Evolutionary conservation across 2,888 invertebrate species (phyloP).

Genomic region (Plagodis pulveraria): DNA sequence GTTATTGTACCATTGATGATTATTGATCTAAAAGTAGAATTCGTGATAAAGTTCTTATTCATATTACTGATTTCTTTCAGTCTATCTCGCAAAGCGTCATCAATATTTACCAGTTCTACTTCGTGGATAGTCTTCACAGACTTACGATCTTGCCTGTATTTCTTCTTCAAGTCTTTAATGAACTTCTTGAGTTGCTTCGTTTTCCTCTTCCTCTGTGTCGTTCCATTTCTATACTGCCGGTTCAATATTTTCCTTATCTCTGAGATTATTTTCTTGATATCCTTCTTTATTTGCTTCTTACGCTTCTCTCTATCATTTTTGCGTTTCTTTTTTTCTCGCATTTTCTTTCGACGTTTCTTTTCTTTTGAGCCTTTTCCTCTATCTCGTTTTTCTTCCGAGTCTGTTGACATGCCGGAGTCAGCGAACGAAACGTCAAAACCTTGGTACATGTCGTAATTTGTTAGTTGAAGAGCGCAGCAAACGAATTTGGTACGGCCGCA

Average conservation of each 20-base stretch:
- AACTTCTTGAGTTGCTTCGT: constrained; percentile 69
- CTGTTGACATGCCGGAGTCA: constrained; percentile 56
- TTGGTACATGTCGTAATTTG: constrained; percentile 68
- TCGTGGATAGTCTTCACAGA: constrained; percentile 63
- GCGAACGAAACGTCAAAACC: constrained; percentile 70
- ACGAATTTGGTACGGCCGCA: constrained; percentile 69
- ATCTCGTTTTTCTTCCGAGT: constrained; percentile 54
- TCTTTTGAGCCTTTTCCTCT: constrained; percentile 44
- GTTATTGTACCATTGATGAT: constrained; percentile 61
- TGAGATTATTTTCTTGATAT: constrained; percentile 57
- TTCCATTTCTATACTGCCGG: constrained; percentile 60
- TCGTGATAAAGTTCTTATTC: constrained; percentile 57
- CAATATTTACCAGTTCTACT: constrained; percentile 57
- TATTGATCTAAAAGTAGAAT: constrained; percentile 64
- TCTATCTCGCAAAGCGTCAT: constrained; percentile 47
- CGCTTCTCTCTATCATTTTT: constrained; percentile 48
- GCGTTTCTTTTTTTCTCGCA: constrained; percentile 44
- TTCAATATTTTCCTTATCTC: constrained; percentile 64
- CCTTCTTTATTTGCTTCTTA: constrained; percentile 60
- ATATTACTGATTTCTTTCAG: constrained; percentile 53
- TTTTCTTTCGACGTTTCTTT: constrained; percentile 33
- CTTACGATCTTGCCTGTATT: constrained; percentile 63
- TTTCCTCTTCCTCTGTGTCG: constrained; percentile 57
- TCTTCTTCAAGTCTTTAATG: constrained; percentile 61
- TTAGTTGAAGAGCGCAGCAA: constrained; percentile 64